A percentile compares a stretch with the other conserved stretches of the same genome.
These are phyloP conservation scores for Manis javanica DNA, from an alignment of 2,797 vertebrate genomes.

Conservation along the genomic window DNA sequence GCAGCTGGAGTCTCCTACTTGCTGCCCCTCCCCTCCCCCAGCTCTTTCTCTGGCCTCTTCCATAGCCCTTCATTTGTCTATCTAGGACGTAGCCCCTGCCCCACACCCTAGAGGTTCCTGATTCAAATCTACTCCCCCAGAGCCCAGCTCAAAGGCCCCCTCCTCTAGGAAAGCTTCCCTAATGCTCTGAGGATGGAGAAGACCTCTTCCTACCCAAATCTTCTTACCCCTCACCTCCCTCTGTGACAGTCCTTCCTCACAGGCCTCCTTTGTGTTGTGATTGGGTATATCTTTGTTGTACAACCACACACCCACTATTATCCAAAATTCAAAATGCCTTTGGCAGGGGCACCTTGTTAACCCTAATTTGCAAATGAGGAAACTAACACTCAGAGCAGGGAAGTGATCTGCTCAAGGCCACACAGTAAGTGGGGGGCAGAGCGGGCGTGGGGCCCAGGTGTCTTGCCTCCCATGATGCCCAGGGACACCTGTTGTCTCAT, in stretches of 20 bases:
- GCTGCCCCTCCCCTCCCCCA: background rate
- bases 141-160: background rate
- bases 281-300: background rate
- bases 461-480: background rate
- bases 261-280: background rate
- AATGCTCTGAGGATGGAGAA: background rate
- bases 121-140: conserved; percentile 64
- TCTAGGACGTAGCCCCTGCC: background rate
- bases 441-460: background rate
- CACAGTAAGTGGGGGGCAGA: background rate
- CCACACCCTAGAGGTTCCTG: conserved; percentile 36
- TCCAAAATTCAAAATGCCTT: background rate
- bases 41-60: background rate
- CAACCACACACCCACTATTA: background rate
- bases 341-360: background rate
- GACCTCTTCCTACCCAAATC: background rate
- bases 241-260: background rate
- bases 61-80: background rate
- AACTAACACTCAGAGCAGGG: background rate
- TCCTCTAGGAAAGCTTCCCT: background rate
- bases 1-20: background rate
- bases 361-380: background rate
- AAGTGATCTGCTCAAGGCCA: background rate
- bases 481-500: background rate
- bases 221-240: background rate